phyloP scores from a whole-genome alignment of 2,113 vertebrate species.

The Mohoua ochrocephala region DNA sequence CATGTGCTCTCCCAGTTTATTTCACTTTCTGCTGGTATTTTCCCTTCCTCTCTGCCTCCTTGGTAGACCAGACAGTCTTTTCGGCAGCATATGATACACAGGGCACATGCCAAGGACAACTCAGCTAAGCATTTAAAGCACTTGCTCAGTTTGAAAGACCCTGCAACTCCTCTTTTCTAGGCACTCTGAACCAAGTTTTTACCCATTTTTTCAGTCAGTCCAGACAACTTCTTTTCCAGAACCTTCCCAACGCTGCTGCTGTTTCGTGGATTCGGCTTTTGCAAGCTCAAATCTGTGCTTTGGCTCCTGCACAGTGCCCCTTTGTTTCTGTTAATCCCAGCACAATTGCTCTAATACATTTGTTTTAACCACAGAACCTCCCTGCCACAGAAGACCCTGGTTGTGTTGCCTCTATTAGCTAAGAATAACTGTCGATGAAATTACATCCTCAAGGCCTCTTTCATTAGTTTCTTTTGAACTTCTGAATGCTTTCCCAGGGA shows the following conservation, averaged over 20 bases:
- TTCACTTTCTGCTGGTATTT: neutral
- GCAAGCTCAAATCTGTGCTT: neutral
- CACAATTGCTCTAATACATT: neutral
- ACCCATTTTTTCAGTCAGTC: neutral
- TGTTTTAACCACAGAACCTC: neutral
- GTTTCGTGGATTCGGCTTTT: neutral
- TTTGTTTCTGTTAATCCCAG: neutral
- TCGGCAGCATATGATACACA: neutral
- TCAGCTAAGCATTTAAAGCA: neutral
- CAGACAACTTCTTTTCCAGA: neutral
- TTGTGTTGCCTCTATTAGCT: slow-evolving; percentile 1
- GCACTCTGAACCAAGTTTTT: accelerated
- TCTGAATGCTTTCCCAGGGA: slow-evolving; percentile 51
- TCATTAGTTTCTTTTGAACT: slow-evolving; percentile 65
- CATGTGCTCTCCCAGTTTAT: neutral
- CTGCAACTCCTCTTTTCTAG: neutral
- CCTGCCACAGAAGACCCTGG: neutral
- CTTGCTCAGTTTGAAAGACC: neutral
- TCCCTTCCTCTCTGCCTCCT: neutral
- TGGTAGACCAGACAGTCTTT: neutral
- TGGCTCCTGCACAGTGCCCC: neutral
- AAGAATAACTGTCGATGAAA: slow-evolving; percentile 15
- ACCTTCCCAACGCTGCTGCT: neutral
- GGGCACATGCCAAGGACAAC: neutral
- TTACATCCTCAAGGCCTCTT: slow-evolving; percentile 35